phyloP scores from a whole-genome alignment of 2,888 invertebrate species.

The Dromius quadrimaculatus region DNA sequence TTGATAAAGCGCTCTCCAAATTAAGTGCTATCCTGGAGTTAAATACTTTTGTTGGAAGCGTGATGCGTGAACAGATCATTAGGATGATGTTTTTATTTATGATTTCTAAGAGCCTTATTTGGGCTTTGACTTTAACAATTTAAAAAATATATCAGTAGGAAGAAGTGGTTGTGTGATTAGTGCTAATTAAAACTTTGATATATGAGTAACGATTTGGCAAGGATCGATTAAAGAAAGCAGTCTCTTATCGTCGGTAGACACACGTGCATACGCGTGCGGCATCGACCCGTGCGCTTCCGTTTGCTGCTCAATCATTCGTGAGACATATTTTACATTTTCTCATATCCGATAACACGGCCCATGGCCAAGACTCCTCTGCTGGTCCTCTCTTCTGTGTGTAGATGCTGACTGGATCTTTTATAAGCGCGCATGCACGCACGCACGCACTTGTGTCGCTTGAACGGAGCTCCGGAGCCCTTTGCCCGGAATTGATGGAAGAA shows the following conservation, averaged over 20 bases:
- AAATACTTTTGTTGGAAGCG: not conserved
- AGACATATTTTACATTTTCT: constrained; percentile 50
- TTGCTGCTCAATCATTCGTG: constrained; percentile 49
- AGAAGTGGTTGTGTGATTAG: too few species aligned
- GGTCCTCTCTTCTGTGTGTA: not conserved
- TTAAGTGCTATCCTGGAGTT: constrained; percentile 36
- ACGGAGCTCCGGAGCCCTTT: constrained; percentile 30
- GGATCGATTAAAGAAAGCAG: too few species aligned
- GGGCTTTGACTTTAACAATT: too few species aligned
- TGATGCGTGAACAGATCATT: not conserved
- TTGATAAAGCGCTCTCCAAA: constrained; percentile 28
- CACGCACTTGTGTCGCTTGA: not conserved
- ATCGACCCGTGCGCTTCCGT: constrained; percentile 4
- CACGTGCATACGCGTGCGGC: constrained; percentile 18
- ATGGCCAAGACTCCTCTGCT: constrained; percentile 26
- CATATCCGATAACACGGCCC: constrained; percentile 40
- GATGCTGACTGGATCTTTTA: constrained; percentile 33
- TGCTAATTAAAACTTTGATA: too few species aligned
- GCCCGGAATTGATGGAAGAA: constrained; percentile 21
- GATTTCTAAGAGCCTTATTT: too few species aligned
- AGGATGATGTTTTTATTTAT: constrained; percentile 3
- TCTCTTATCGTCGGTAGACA: constrained; percentile 18
- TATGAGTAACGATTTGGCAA: too few species aligned
- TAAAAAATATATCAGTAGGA: too few species aligned
- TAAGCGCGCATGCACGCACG: constrained; percentile 21